Conservation (phyloP, 2,113 vertebrate genomes). For the Cisticola juncidis region DNA sequence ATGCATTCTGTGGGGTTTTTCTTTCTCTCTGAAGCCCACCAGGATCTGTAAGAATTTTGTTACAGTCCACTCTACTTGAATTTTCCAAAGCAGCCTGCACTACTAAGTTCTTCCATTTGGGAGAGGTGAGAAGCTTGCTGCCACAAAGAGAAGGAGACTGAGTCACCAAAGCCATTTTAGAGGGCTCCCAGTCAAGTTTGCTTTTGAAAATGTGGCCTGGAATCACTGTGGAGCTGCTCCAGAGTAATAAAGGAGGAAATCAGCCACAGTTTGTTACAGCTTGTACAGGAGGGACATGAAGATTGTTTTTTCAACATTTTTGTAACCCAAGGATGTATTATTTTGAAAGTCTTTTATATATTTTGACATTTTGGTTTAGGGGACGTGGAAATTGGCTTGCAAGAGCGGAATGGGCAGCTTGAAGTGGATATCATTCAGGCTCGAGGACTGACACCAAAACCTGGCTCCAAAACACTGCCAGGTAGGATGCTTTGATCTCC, state of each 20-base stretch:
- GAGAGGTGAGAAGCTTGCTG: not conserved
- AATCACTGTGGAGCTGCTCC: not conserved
- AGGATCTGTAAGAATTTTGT: not conserved
- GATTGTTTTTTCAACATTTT: not conserved
- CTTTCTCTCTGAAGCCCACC: not conserved
- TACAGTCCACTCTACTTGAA: not conserved
- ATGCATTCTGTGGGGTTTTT: not conserved
- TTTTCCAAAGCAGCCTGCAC: slow-evolving; percentile 4
- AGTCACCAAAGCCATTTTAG: not conserved
- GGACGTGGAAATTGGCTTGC: slow-evolving; percentile 93
- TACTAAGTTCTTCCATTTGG: not conserved
- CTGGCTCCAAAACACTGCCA: slow-evolving; percentile 94
- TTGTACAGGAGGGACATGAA: not conserved
- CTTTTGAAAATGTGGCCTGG: not conserved
- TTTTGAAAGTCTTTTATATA: not conserved
- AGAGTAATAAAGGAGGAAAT: not conserved
- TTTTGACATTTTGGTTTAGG: slow-evolving; percentile 71
- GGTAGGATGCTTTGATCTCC: slow-evolving; percentile 70
- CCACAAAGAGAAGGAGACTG: not conserved
- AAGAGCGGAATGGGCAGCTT: slow-evolving; percentile 92
- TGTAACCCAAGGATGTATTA: not conserved
- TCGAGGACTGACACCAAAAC: slow-evolving; percentile 92
- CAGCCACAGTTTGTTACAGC: not conserved
- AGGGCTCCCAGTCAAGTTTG: not conserved
- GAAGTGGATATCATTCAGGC: slow-evolving; percentile 99